These are phyloP conservation scores for Thereuonema tuberculata DNA, from an alignment of 1,140 invertebrate species.

Conservation along the genomic window DNA sequence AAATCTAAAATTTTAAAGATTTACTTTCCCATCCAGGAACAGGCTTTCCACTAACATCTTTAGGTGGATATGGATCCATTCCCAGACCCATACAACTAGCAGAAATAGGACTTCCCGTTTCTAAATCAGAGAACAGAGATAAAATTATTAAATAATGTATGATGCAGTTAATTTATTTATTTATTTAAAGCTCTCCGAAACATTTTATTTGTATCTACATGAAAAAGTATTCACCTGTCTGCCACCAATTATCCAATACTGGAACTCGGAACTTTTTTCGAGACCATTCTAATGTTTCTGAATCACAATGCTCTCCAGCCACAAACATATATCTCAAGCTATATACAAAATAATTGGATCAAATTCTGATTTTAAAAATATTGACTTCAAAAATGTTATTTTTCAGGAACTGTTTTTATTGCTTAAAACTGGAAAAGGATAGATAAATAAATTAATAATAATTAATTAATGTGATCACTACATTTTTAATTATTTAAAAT, in stretches of 20 bases:
- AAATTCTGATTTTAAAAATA: neutral
- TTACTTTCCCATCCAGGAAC: conserved; percentile 72
- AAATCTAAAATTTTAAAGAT: no score
- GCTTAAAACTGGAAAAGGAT: no score
- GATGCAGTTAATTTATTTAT: no score
- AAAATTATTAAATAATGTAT: no score
- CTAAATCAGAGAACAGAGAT: conserved; percentile 28
- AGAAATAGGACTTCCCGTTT: conserved; percentile 79
- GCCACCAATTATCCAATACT: conserved; percentile 91
- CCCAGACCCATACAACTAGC: conserved; percentile 63
- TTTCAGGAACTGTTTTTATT: no score
- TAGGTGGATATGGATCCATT: conserved; percentile 43
- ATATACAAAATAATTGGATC: conserved; percentile 15
- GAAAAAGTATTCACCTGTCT: conserved; percentile 57
- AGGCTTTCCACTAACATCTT: conserved; percentile 54
- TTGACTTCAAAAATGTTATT: no score
- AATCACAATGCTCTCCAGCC: conserved; percentile 86
- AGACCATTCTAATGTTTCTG: conserved; percentile 76
- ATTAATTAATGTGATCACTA: no score
- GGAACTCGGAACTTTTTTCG: conserved; percentile 64
- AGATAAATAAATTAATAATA: no score
- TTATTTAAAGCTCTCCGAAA: no score
- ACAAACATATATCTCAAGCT: conserved; percentile 67
- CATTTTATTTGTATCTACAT: no score
- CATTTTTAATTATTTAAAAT: no score